Evolutionary conservation across 2,113 vertebrate genomes (phyloP), one percentile per base, ranked within the genome.

Genomic region (Rynchops niger): DNA sequence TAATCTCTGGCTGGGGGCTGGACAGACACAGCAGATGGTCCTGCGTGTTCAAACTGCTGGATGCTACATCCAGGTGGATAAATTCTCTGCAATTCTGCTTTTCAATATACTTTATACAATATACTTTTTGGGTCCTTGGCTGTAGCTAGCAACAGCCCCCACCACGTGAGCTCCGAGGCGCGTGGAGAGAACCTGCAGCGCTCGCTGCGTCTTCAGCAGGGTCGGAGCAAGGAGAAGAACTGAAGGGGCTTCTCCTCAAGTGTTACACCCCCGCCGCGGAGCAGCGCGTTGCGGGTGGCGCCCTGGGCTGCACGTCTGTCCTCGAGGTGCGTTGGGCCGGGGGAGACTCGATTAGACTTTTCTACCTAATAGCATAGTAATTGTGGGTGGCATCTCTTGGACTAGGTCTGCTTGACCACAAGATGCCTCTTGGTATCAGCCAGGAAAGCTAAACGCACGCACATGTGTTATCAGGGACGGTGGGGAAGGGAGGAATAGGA

Each of bases 271-370:
- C 29, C 3, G 12, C 62, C 5, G 52, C 30, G 11, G 43, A 25
- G 61, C 43, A 29, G 29, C 2, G 9, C 9, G 5, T 40, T 5
- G 6, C 2, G 8, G 42, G 3, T 3, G 23, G 23, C 30, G 5
- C 9, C 6, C 8, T 2, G 52, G 36, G 53, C 6, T 19, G 43
- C 15, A 2, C 9, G 19, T 19, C n/a, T 20, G 71, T 22, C 36
- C 72, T 19, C 4, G 4, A 15, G 30, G 12, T 5, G 36, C 1
- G 4, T 19, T 30, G 21, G 40, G 12, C n/a, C 12, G 42, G 15
- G 30, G 29, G 49, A 38, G 36, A 15, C 38, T 45, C 59, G 32
- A 16, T 76, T 20, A 67, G 45, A 7, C 15, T 40, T 32, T 34
- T 34, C 47, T 65, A 14, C 34, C 47, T 50, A 49, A 40, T 26